phyloP scores from a whole-genome alignment of 2,113 vertebrate genomes.

The Salvelinus namaycush region DNA sequence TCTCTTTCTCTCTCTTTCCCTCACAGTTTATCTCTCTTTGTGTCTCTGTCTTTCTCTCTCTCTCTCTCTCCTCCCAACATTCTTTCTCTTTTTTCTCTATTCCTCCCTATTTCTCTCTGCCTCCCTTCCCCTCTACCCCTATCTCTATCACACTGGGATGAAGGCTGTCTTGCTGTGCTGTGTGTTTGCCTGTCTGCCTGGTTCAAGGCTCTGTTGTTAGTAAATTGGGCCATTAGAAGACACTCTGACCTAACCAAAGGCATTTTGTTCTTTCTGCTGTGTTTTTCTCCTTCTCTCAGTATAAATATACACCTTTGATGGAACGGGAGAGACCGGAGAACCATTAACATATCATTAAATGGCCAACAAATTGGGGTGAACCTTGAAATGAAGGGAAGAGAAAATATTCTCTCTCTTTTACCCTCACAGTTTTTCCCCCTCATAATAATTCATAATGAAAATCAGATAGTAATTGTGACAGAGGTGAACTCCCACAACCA shows the following conservation, averaged over 20 bases:
- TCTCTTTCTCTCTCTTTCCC: not conserved
- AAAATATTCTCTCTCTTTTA: not conserved
- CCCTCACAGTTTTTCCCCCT: not conserved
- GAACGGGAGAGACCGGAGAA: slow-evolving; percentile 31
- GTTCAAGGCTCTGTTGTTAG: slow-evolving; percentile 53
- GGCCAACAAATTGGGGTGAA: slow-evolving; percentile 21
- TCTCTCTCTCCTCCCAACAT: not conserved
- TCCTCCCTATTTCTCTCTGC: not conserved
- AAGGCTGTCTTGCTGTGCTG: slow-evolving; percentile 48
- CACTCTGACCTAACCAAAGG: slow-evolving; percentile 68
- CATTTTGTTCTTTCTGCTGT: slow-evolving; percentile 52
- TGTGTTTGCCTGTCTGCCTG: slow-evolving; percentile 49
- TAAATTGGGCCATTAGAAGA: slow-evolving; percentile 68
- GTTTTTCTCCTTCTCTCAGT: slow-evolving; percentile 31
- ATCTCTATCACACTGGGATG: slow-evolving; percentile 32
- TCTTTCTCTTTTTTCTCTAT: not conserved
- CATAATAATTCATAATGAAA: too few species aligned
- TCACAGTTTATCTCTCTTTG: not conserved
- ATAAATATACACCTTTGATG: slow-evolving; percentile 57
- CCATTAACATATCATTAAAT: slow-evolving; percentile 51
- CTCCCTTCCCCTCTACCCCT: slow-evolving; percentile 6
- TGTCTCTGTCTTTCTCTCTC: not conserved
- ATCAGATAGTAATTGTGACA: too few species aligned
- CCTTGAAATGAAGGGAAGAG: slow-evolving; percentile 11
- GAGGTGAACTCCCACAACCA: not conserved